Evolutionary conservation across 1,140 invertebrate genomes (phyloP).

Genomic region (Geopemphigus sp.): DNA sequence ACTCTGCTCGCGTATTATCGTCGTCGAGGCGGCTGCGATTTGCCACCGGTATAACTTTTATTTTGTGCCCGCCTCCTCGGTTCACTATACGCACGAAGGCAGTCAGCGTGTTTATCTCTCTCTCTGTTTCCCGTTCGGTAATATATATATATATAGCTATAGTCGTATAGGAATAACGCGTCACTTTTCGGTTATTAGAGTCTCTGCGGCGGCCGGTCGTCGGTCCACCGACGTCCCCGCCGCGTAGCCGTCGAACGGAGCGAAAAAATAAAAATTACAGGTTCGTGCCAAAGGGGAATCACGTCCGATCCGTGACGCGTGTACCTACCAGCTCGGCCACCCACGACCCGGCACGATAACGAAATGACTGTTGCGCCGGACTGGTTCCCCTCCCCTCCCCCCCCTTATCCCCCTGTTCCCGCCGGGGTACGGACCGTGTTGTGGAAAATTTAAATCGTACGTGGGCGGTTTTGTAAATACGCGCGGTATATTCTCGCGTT

Average conservation of each 20-base stretch:
- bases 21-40: slow-evolving; percentile 16
- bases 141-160: too few species aligned
- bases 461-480: too few species aligned
- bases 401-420: too few species aligned
- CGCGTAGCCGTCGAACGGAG: neutral
- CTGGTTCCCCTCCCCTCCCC: too few species aligned
- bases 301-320: neutral
- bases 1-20: neutral
- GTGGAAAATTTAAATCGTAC: too few species aligned
- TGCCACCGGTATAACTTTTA: slow-evolving; percentile 47
- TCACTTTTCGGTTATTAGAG: slow-evolving; percentile 18
- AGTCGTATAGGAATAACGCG: neutral
- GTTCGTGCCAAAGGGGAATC: slow-evolving; percentile 48
- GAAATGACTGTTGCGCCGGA: too few species aligned
- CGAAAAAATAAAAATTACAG: slow-evolving; percentile 37
- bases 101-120: neutral
- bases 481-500: too few species aligned
- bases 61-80: slow-evolving; percentile 33
- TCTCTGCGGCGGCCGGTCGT: neutral
- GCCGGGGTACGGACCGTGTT: too few species aligned
- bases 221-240: too few species aligned
- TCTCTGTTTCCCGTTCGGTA: neutral
- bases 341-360: slow-evolving; percentile 13
- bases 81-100: neutral
- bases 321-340: slow-evolving; percentile 10